Evolutionary conservation across 2,797 vertebrate species (phyloP).

Genomic region (Urocyon cinereoargenteus): DNA sequence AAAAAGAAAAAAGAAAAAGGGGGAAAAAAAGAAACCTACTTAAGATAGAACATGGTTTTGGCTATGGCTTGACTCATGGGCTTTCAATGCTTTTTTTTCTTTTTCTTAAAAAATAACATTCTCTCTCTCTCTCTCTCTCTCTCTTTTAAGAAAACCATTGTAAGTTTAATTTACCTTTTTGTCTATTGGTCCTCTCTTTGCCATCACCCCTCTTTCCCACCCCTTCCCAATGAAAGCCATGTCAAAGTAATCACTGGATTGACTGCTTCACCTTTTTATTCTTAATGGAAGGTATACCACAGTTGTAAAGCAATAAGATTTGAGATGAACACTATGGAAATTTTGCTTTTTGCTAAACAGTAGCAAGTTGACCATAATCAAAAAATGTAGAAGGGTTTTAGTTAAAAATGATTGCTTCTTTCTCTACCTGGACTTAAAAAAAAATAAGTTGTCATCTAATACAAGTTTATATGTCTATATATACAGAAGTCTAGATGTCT

Average conservation of each 20-base stretch:
- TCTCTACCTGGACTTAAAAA: slow-evolving; percentile 67
- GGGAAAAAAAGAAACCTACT: slow-evolving; percentile 86
- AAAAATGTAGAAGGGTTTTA: slow-evolving; percentile 84
- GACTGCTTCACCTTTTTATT: slow-evolving; percentile 80
- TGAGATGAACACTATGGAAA: slow-evolving; percentile 85
- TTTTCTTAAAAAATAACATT: slow-evolving; percentile 86
- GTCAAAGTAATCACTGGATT: slow-evolving; percentile 85
- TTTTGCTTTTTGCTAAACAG: slow-evolving; percentile 80
- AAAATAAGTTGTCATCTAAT: slow-evolving; percentile 65
- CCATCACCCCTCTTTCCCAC: slow-evolving; percentile 78
- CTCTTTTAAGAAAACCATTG: slow-evolving; percentile 69
- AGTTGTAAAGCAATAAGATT: slow-evolving; percentile 89
- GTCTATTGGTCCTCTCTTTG: slow-evolving; percentile 81
- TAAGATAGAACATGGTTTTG: slow-evolving; percentile 90
- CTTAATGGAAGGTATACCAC: slow-evolving; percentile 83
- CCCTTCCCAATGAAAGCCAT: slow-evolving; percentile 86
- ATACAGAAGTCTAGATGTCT: slow-evolving; percentile 54
- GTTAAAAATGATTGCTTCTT: slow-evolving; percentile 82
- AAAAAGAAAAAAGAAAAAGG: slow-evolving; percentile 59
- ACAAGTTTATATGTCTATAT: slow-evolving; percentile 68
- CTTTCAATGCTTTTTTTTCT: slow-evolving; percentile 90
- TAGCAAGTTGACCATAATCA: slow-evolving; percentile 82
- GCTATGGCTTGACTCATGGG: slow-evolving; percentile 91
- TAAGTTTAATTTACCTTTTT: slow-evolving; percentile 86
- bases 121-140: not conserved